Evolutionary conservation across 2,113 vertebrate species (phyloP).

Genomic region (Chascanopsetta lugubris): DNA sequence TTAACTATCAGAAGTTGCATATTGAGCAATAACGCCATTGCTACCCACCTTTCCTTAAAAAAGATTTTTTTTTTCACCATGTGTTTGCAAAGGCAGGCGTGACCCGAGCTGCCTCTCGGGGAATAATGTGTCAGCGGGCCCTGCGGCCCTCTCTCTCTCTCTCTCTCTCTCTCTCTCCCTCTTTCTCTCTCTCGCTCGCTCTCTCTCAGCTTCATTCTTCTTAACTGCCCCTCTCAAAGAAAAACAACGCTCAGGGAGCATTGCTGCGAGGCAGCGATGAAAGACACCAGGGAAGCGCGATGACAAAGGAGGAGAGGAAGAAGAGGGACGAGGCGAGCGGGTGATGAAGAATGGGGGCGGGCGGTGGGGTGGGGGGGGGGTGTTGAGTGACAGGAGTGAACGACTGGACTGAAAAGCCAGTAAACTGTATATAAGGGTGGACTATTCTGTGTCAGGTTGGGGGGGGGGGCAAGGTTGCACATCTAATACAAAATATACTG

Average conservation of each 20-base stretch:
- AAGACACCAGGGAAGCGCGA: constrained; percentile 19
- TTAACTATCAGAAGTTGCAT: too few relatives aligned
- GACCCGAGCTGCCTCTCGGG: constrained; percentile 7
- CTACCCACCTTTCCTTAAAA: too few relatives aligned
- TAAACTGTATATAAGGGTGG: not conserved
- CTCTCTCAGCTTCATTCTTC: constrained; percentile 40
- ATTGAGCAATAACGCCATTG: too few relatives aligned
- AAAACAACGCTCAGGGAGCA: constrained; percentile 25
- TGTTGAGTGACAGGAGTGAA: constrained; percentile 29
- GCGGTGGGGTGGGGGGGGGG: not conserved
- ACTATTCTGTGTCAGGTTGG: not conserved
- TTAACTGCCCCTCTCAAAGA: constrained; percentile 32
- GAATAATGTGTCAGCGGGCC: not conserved
- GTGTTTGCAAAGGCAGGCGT: constrained; percentile 12
- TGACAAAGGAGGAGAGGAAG: not conserved
- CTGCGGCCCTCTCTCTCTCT: constrained; percentile 5
- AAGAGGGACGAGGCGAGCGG: not conserved
- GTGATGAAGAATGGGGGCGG: not conserved
- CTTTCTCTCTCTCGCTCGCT: too few relatives aligned
- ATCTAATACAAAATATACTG: constrained; percentile 2
- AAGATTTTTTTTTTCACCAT: too few relatives aligned
- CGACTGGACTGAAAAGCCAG: constrained; percentile 3
- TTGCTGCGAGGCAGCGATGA: constrained; percentile 15
- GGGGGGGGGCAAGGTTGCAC: not conserved
- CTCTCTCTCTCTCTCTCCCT: too few relatives aligned